phyloP scores from a whole-genome alignment of 2,888 invertebrate species.

The Trichogramma evanescens region DNA sequence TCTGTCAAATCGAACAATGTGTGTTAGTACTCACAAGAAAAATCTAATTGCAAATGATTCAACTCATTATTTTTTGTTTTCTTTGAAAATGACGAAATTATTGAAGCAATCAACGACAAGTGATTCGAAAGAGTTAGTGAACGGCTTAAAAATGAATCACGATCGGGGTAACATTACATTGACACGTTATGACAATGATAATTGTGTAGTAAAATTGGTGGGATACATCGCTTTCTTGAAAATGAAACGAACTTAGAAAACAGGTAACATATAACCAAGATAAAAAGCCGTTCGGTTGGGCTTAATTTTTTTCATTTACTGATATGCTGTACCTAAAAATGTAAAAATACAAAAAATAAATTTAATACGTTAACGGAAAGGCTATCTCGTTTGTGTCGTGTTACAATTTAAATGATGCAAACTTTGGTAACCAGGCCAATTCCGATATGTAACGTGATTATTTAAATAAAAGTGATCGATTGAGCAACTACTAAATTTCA shows the following conservation, averaged over 20 bases:
- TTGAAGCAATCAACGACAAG: too few species aligned
- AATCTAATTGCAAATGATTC: too few species aligned
- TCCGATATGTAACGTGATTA: too few species aligned
- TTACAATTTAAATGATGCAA: conserved; percentile 9
- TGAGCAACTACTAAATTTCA: too few species aligned
- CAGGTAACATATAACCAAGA: neutral
- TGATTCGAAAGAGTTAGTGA: too few species aligned
- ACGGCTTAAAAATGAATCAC: conserved; percentile 14
- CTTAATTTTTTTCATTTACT: conserved; percentile 33
- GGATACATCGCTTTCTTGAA: conserved; percentile 19
- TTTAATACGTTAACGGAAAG: conserved; percentile 44
- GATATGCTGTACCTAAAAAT: conserved; percentile 46
- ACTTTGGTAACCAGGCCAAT: too few species aligned
- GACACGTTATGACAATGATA: conserved; percentile 17
- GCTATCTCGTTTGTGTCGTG: conserved; percentile 36
- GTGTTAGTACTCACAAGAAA: too few species aligned
- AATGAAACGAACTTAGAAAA: conserved; percentile 9
- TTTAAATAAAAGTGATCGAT: too few species aligned
- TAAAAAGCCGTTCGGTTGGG: conserved; percentile 24
- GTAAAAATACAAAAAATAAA: conserved; percentile 42
- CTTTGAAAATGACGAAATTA: too few species aligned
- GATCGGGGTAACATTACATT: conserved; percentile 22
- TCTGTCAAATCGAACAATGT: too few species aligned
- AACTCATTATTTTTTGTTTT: too few species aligned
- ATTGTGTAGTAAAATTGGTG: conserved; percentile 16